Conservation (phyloP, 2,888 invertebrate species). For the Antitype chi region DNA sequence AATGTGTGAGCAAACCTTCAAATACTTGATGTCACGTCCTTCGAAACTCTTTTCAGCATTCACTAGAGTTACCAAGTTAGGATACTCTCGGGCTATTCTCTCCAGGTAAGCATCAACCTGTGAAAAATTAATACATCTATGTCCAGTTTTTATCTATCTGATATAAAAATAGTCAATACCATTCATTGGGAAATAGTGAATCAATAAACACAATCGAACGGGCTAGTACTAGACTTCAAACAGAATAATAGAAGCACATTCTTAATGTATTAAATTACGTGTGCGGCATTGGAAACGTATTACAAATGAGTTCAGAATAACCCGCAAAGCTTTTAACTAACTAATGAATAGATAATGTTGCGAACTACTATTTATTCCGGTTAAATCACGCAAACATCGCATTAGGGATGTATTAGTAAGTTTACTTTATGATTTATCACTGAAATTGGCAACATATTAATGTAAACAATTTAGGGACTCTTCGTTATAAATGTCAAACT, state of each 20-base stretch:
- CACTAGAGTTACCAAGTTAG: slow-evolving; percentile 88
- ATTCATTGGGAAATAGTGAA: background rate
- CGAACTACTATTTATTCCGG: slow-evolving; percentile 4
- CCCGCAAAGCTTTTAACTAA: slow-evolving; percentile 47
- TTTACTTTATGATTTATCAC: slow-evolving; percentile 13
- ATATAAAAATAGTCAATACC: background rate
- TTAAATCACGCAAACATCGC: slow-evolving; percentile 41
- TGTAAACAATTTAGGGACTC: background rate
- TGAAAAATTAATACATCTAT: background rate
- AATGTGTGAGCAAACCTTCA: slow-evolving; percentile 81
- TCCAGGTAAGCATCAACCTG: slow-evolving; percentile 89
- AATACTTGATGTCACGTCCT: slow-evolving; percentile 89
- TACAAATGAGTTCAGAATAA: slow-evolving; percentile 32
- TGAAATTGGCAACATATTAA: slow-evolving; percentile 7
- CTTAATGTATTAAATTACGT: slow-evolving; percentile 13
- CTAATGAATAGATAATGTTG: slow-evolving; percentile 41
- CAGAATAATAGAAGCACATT: slow-evolving; percentile 23
- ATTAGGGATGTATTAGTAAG: slow-evolving; percentile 24
- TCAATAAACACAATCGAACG: background rate
- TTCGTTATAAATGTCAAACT: background rate
- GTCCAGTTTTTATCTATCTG: background rate
- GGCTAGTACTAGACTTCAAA: background rate
- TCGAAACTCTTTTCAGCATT: slow-evolving; percentile 91
- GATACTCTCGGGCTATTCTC: slow-evolving; percentile 84
- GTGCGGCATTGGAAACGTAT: slow-evolving; percentile 11